Evolutionary conservation across 2,113 vertebrate species (phyloP).

Genomic region (Thalassarche chlororhynchos): DNA sequence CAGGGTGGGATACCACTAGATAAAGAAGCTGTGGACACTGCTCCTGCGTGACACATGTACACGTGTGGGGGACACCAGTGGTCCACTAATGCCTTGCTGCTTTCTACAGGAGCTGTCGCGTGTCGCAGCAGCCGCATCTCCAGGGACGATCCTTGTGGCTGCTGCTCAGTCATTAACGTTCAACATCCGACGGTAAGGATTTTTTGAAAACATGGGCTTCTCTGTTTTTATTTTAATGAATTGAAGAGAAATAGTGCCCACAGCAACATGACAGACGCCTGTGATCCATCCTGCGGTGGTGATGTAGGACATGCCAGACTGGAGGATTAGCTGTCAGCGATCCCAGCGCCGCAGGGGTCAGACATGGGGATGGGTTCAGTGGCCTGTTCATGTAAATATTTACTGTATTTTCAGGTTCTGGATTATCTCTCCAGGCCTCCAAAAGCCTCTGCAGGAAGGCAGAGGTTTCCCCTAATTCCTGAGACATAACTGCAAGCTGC

Average conservation of each 20-base stretch:
- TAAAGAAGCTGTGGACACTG: neutral
- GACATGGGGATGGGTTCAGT: neutral
- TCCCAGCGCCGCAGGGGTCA: neutral
- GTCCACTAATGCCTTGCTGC: neutral
- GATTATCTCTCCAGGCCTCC: neutral
- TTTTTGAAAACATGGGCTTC: neutral
- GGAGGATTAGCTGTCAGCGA: neutral
- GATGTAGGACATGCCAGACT: neutral
- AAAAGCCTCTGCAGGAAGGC: neutral
- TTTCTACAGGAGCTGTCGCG: neutral
- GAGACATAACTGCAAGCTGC: neutral
- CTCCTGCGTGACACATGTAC: neutral
- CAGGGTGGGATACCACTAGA: neutral
- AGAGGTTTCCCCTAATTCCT: neutral
- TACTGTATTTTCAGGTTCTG: neutral
- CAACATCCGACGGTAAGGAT: neutral
- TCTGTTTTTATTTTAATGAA: neutral
- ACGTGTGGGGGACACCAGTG: neutral
- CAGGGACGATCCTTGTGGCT: accelerated
- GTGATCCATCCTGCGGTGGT: neutral
- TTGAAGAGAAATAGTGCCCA: neutral
- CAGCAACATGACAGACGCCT: neutral
- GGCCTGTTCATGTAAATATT: neutral
- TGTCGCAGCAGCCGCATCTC: neutral
- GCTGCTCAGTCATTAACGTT: neutral